Evolutionary conservation across 2,797 vertebrate species (phyloP).

Genomic region (Artibeus lituratus): DNA sequence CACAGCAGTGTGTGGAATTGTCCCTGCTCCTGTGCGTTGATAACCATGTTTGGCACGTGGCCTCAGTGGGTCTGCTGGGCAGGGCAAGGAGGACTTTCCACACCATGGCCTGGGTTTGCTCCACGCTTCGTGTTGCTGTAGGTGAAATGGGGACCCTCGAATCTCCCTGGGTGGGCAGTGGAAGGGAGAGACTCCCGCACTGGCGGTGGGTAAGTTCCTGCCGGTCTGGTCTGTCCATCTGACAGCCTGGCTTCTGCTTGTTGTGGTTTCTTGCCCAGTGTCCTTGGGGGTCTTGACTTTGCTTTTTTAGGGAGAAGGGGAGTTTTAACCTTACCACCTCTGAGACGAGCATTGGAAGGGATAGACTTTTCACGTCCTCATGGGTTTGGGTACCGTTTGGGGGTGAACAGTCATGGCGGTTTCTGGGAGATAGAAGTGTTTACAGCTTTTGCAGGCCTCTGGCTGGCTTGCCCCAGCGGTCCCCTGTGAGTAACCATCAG

Average conservation of each 20-base stretch:
- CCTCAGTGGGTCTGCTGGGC: too few relatives aligned
- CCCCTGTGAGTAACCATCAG: background rate
- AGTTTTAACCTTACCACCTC: background rate
- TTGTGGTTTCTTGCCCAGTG: background rate
- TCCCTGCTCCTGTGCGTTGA: background rate
- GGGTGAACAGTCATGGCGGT: background rate
- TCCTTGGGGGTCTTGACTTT: background rate
- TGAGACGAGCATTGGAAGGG: background rate
- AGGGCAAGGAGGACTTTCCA: background rate
- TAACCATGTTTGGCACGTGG: accelerated
- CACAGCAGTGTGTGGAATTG: too few relatives aligned
- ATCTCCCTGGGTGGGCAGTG: background rate
- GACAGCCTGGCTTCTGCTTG: background rate
- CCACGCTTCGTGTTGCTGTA: background rate
- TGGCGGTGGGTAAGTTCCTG: accelerated
- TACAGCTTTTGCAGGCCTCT: background rate
- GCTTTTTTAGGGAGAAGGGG: background rate
- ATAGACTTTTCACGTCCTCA: background rate
- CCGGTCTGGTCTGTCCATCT: background rate
- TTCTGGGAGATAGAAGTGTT: background rate
- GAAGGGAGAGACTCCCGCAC: background rate
- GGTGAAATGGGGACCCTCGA: accelerated
- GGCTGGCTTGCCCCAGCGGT: background rate
- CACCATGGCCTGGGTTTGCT: background rate
- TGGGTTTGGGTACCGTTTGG: background rate